Conservation (phyloP, 1,140 invertebrate genomes). For the Hypsibius dujardini region DNA sequence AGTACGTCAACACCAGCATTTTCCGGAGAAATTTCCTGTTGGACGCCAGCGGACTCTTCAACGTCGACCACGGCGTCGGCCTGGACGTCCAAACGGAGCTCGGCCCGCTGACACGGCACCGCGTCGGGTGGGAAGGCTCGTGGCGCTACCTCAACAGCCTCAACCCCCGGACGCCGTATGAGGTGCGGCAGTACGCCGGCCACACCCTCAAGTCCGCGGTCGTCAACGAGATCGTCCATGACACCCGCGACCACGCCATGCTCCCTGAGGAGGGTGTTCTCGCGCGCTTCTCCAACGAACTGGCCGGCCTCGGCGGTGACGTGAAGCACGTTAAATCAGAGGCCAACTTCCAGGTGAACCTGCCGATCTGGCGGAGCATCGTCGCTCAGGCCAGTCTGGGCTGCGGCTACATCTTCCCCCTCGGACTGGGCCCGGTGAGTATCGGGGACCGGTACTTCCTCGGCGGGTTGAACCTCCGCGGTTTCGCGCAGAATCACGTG, state of each 20-base stretch:
- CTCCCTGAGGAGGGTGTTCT: neutral
- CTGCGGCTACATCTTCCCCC: neutral
- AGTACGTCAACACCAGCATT: neutral
- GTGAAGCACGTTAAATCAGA: constrained; percentile 6
- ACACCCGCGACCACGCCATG: constrained; percentile 6
- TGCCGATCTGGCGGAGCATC: neutral
- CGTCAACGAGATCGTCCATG: neutral
- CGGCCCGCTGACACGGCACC: neutral
- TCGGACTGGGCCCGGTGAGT: neutral
- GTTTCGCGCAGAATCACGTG: constrained; percentile 13
- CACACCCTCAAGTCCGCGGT: constrained; percentile 8
- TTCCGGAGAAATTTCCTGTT: constrained; percentile 5
- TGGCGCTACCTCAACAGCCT: neutral
- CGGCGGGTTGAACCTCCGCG: constrained; percentile 16
- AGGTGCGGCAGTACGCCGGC: constrained; percentile 12
- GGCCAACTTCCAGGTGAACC: neutral
- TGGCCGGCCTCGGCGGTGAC: neutral
- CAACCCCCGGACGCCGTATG: neutral
- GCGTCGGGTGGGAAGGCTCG: constrained; percentile 7
- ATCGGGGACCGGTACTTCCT: constrained; percentile 7
- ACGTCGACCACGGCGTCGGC: constrained; percentile 9
- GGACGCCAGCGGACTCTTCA: constrained; percentile 10
- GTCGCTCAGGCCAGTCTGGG: neutral
- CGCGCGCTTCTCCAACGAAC: neutral
- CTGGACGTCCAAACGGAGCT: neutral